Percentiles rank a stretch among this genome's conserved stretches.
These are phyloP conservation scores for Drosophila varians DNA, from an alignment of 1,140 invertebrate genomes.

Conservation along the genomic window DNA sequence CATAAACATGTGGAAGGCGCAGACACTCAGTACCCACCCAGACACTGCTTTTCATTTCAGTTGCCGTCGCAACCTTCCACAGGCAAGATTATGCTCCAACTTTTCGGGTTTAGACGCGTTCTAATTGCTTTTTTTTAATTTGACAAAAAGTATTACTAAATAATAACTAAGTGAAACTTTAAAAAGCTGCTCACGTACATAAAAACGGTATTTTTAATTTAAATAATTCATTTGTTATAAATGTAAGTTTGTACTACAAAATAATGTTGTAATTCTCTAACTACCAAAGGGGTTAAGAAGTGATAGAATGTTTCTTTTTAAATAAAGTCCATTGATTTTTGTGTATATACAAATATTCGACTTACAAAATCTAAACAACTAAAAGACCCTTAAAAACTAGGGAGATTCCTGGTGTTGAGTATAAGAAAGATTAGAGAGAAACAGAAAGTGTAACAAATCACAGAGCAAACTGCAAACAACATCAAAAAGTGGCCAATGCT, in stretches of 20 bases:
- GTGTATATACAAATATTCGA: background rate
- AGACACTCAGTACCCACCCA: background rate
- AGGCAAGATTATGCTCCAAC: background rate
- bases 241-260: background rate
- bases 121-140: background rate
- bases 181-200: too few relatives aligned
- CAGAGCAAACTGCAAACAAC: slow-evolving; percentile 42
- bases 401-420: slow-evolving; percentile 19
- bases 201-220: too few relatives aligned
- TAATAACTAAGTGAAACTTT: background rate
- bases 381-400: slow-evolving; percentile 17
- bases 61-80: slow-evolving; percentile 5
- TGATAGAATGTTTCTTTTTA: background rate
- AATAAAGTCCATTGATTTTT: background rate
- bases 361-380: slow-evolving; percentile 6
- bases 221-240: background rate
- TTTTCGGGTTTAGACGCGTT: background rate
- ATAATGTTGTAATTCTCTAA: background rate
- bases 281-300: background rate
- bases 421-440: slow-evolving; percentile 36
- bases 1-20: slow-evolving; percentile 20
- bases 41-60: slow-evolving; percentile 14
- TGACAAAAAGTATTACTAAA: background rate
- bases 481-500: slow-evolving; percentile 27
- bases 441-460: slow-evolving; percentile 61